Percentiles rank a stretch among this genome's conserved stretches.
These are phyloP conservation scores for Dendrocopos noguchii DNA, from an alignment of 2,113 vertebrate genomes.

Conservation along the genomic window DNA sequence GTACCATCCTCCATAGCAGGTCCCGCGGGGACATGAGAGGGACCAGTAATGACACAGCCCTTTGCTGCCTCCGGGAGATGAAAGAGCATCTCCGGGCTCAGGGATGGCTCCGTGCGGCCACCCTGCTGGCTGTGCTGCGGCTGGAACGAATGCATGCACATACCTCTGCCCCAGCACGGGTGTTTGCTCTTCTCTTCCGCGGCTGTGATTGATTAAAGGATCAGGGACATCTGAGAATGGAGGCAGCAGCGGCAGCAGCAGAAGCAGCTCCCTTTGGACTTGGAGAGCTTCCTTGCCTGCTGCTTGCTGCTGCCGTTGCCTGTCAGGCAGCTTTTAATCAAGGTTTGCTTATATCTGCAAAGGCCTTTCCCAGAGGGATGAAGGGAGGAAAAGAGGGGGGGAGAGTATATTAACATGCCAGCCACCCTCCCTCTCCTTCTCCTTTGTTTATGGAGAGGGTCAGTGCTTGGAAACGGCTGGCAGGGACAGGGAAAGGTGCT, in stretches of 20 bases:
- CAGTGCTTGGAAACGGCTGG: constrained; percentile 40
- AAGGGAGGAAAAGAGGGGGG: constrained; percentile 63
- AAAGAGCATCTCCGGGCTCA: background rate
- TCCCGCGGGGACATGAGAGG: background rate
- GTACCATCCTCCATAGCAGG: fast-evolving
- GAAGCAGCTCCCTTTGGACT: constrained; percentile 67
- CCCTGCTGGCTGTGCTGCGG: constrained; percentile 27
- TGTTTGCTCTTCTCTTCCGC: constrained; percentile 61
- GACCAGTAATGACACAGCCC: background rate
- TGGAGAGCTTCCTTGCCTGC: constrained; percentile 65
- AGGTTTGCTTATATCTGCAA: constrained; percentile 74
- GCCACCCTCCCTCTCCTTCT: constrained; percentile 60
- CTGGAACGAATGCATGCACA: constrained; percentile 61
- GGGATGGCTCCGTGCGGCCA: background rate
- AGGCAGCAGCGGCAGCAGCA: constrained; percentile 55
- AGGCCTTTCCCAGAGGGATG: constrained; percentile 72
- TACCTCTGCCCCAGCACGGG: constrained; percentile 68
- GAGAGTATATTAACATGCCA: constrained; percentile 73
- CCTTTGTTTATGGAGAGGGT: constrained; percentile 75
- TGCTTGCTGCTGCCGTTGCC: constrained; percentile 64
- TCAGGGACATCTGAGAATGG: constrained; percentile 50
- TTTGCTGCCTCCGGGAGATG: background rate
- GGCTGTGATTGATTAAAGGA: constrained; percentile 71
- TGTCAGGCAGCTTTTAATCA: constrained; percentile 70
- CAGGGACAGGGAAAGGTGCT: background rate